A percentile compares a stretch with the other conserved stretches of the same genome.
phyloP scores from a whole-genome alignment of 2,113 vertebrate genomes.

The Megaceryle torquata region DNA sequence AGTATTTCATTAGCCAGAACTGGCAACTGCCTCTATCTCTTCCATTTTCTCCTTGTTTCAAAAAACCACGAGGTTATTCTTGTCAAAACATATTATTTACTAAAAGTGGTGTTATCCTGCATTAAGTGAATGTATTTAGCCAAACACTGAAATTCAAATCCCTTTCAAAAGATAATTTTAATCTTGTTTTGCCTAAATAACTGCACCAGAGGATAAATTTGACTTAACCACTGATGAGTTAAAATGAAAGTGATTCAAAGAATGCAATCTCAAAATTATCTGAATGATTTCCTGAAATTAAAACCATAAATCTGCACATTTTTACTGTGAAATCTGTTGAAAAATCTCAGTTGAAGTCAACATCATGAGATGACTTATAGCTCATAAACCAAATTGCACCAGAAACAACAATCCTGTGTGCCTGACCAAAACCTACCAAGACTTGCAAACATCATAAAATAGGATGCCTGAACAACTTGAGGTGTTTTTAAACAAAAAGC shows the following conservation, averaged over 20 bases:
- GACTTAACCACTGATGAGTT: neutral
- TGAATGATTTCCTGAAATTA: slow-evolving; percentile 30
- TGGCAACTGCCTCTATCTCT: neutral
- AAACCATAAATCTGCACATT: slow-evolving; percentile 1
- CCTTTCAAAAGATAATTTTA: neutral
- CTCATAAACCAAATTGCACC: neutral
- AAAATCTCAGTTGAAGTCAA: neutral
- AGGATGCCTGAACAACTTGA: neutral
- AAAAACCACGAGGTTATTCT: neutral
- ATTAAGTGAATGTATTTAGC: neutral
- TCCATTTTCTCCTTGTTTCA: neutral
- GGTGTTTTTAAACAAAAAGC: neutral
- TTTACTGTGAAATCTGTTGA: neutral
- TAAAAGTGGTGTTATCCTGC: neutral
- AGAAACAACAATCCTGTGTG: neutral
- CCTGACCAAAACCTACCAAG: neutral
- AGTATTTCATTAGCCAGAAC: neutral
- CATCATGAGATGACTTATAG: neutral
- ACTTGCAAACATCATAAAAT: neutral
- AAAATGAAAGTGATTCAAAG: slow-evolving; percentile 28
- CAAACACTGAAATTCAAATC: neutral
- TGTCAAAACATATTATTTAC: neutral
- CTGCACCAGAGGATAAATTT: neutral
- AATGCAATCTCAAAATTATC: neutral
- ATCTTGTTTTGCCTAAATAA: neutral